phyloP scores from a whole-genome alignment of 1,140 invertebrate genomes.

The Oppia nitens region DNA sequence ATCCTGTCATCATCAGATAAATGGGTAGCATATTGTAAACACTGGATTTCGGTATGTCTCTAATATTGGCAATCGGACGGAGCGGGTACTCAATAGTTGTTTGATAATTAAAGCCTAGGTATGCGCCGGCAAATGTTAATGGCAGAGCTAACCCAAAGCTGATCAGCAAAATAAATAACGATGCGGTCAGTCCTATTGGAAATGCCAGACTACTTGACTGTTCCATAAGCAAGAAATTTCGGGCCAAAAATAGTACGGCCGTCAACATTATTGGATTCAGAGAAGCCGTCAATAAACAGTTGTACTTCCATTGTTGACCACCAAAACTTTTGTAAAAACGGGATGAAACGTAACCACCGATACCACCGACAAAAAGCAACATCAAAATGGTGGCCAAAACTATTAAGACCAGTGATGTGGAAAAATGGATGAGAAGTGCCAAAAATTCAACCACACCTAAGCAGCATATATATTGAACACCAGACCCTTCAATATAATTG shows the following conservation, averaged over 20 bases:
- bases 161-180: constrained; percentile 33
- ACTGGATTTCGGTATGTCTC: not conserved
- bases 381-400: constrained; percentile 34
- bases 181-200: constrained; percentile 16
- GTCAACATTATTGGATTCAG: constrained; percentile 32
- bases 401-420: constrained; percentile 36
- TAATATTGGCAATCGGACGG: not conserved
- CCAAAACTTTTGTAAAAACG: constrained; percentile 38
- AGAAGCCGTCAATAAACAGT: constrained; percentile 35
- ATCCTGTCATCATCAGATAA: not conserved
- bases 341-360: constrained; percentile 36
- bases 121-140: constrained; percentile 38
- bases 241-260: not conserved
- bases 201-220: not conserved
- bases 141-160: constrained; percentile 39
- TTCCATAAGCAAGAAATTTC: not conserved
- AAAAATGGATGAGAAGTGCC: constrained; percentile 38
- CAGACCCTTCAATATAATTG: constrained; percentile 34
- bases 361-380: constrained; percentile 36
- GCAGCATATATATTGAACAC: constrained; percentile 36
- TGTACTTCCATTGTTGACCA: constrained; percentile 38
- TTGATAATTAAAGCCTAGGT: constrained; percentile 37
- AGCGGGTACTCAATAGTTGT: constrained; percentile 24
- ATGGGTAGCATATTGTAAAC: not conserved
- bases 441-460: constrained; percentile 36